A percentile compares a stretch with the other conserved stretches of the same genome.
Evolutionary conservation across 1,140 invertebrate genomes (phyloP).

Genomic region (Megalopta genalis): DNA sequence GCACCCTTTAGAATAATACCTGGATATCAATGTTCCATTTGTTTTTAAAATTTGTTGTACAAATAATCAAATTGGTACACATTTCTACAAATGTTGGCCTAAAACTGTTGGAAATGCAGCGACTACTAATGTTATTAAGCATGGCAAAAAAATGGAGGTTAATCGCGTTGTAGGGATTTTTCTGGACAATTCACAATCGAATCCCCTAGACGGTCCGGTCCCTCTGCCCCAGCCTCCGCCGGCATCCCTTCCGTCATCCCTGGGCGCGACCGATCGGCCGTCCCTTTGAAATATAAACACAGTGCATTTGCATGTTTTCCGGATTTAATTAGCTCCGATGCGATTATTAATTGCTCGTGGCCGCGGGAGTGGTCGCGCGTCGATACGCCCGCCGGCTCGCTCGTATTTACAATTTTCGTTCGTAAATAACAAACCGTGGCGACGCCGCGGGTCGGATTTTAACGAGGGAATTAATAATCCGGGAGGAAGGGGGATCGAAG

Average conservation of each 20-base stretch:
- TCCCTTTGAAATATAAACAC: constrained; percentile 75
- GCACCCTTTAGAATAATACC: no score
- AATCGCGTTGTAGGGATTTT: constrained; percentile 78
- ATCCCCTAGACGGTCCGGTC: constrained; percentile 54
- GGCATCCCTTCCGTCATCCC: constrained; percentile 30
- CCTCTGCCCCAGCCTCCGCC: constrained; percentile 24
- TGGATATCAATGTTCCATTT: no score
- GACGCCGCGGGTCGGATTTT: constrained; percentile 66
- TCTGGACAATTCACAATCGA: constrained; percentile 75
- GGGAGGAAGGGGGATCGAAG: constrained; percentile 17
- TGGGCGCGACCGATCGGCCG: constrained; percentile 53
- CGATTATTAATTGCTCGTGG: constrained; percentile 76
- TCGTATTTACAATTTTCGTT: constrained; percentile 73
- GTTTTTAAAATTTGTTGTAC: no score
- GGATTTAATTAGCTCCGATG: constrained; percentile 78
- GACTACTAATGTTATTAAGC: no score
- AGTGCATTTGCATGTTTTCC: constrained; percentile 78
- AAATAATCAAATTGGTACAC: no score
- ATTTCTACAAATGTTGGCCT: no score
- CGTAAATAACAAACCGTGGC: constrained; percentile 69
- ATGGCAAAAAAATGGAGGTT: constrained; percentile 69
- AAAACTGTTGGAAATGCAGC: no score
- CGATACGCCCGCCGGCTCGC: constrained; percentile 57
- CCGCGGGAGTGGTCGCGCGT: constrained; percentile 59
- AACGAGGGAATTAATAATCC: constrained; percentile 69